Base-by-base conservation (phyloP, 1,140 invertebrate genomes). In the Drosophila triauraria region DNA sequence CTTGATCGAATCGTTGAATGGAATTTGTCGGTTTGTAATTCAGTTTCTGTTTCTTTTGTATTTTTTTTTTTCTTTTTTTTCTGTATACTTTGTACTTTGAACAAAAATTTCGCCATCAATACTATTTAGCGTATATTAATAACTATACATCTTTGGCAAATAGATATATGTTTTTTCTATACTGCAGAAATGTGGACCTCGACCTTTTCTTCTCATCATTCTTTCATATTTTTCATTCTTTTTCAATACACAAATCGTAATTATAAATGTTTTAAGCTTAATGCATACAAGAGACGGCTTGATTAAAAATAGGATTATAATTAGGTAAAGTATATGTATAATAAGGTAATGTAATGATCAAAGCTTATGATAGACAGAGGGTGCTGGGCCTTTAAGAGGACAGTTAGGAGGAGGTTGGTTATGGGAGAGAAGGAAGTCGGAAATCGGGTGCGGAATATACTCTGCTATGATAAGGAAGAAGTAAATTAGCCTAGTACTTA, bases 31-130 rank as follows among this genome's bases (percentile, higher is more conserved):
- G 50, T 76, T 60, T 44, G 62, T 72, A 48, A 54, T 32, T 78
- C 48, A 32, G 65, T 50, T 80, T 46, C 58, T 56, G 48, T 44
- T 60, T 44, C 13, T 48, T 13, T 30, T 30, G 27, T 30, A 6
- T 27, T 50, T 15, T 15, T 35, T 61, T 25, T 8, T 44, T 51
- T 57, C 17, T 42, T 64, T 63, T 44, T 30, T 60, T 84, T 67
- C 63, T 48, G 68, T 86, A 56, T 43, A 70, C 70, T 82, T 90
- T 90, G 81, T 74, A 90, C 80, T 88, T 92, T 91, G 91, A 92
- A 92, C 91, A 92, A 92, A 92, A 92, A 92, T 92, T 88, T 92
- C 90, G 91, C 91, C 91, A 92, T 92, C 91, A 92, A 91, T 92
- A 85, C 84, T 90, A 83, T 82, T 85, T 86, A 92, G 83, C 85